A percentile compares a stretch with the other conserved stretches of the same genome.
Evolutionary conservation across 2,888 invertebrate genomes (phyloP).

Genomic region (Sinodicranocentrus sp.): DNA sequence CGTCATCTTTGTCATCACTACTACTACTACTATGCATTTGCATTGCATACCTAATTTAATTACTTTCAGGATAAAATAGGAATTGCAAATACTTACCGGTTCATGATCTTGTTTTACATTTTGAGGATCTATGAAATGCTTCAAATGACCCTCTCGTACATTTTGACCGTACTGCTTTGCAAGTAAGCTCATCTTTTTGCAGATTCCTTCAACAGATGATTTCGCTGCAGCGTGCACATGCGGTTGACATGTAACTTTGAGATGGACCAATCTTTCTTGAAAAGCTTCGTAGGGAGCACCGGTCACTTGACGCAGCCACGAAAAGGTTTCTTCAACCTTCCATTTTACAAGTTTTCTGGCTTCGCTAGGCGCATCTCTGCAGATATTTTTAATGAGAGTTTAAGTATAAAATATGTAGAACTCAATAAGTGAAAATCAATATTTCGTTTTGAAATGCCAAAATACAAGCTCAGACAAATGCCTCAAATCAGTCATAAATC

Average conservation of each 20-base stretch:
- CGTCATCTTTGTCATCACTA: conserved; percentile 74
- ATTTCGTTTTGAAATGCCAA: neutral
- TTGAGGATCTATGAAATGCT: conserved; percentile 79
- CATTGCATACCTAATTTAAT: too few species aligned
- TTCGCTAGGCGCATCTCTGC: conserved; percentile 91
- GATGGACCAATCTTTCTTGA: conserved; percentile 91
- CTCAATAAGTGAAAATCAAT: conserved; percentile 5
- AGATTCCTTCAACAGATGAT: conserved; percentile 96
- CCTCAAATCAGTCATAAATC: conserved; percentile 72
- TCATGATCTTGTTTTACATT: conserved; percentile 84
- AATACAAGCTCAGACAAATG: conserved; percentile 74
- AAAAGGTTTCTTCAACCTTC: conserved; percentile 98
- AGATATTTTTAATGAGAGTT: neutral
- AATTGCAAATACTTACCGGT: conserved; percentile 81
- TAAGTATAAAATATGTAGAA: too few species aligned
- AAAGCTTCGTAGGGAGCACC: conserved; percentile 97
- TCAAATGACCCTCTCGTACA: conserved; percentile 91
- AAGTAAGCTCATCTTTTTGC: conserved; percentile 94
- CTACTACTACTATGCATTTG: too few species aligned
- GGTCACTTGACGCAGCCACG: conserved; percentile 94
- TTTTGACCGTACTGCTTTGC: conserved; percentile 95
- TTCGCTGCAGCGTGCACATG: conserved; percentile 97
- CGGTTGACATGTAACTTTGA: conserved; percentile 92
- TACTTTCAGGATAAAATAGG: neutral
- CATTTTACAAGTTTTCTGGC: conserved; percentile 98